Percentiles rank a stretch among this genome's conserved stretches.
Evolutionary conservation across 2,888 invertebrate genomes (phyloP).

Genomic region (Drosophila neoperkinsi): DNA sequence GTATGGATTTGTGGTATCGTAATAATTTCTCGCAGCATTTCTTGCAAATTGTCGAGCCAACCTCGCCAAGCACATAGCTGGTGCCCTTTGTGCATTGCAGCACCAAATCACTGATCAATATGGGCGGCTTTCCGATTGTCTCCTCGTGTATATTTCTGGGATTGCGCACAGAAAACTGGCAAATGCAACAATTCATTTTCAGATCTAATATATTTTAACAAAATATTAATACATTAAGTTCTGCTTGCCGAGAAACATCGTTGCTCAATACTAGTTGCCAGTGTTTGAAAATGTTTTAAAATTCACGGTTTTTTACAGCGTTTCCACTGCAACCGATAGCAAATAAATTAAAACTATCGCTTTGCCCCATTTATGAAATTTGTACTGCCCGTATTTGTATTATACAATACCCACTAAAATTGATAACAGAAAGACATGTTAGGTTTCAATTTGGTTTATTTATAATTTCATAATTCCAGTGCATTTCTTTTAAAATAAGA

Average conservation of each 20-base stretch:
- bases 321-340: neutral
- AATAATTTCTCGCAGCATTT: constrained; percentile 69
- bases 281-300: constrained; percentile 10
- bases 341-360: neutral
- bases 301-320: neutral
- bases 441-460: neutral
- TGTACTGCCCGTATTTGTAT: neutral
- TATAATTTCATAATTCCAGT: neutral
- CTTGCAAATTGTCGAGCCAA: constrained; percentile 63
- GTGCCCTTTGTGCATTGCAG: constrained; percentile 69
- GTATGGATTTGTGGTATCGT: constrained; percentile 69
- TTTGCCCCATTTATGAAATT: neutral
- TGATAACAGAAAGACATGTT: neutral
- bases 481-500: neutral
- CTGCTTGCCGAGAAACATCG: constrained; percentile 32
- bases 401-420: neutral
- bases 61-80: constrained; percentile 46
- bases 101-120: constrained; percentile 66
- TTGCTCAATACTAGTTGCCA: constrained; percentile 28
- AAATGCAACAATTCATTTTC: constrained; percentile 76
- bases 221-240: constrained; percentile 36
- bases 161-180: constrained; percentile 67
- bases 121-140: constrained; percentile 66
- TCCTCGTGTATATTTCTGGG: constrained; percentile 66
- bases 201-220: constrained; percentile 11